Evolutionary conservation across 2,797 vertebrate genomes (phyloP).

Genomic region (Propithecus deckenii): DNA sequence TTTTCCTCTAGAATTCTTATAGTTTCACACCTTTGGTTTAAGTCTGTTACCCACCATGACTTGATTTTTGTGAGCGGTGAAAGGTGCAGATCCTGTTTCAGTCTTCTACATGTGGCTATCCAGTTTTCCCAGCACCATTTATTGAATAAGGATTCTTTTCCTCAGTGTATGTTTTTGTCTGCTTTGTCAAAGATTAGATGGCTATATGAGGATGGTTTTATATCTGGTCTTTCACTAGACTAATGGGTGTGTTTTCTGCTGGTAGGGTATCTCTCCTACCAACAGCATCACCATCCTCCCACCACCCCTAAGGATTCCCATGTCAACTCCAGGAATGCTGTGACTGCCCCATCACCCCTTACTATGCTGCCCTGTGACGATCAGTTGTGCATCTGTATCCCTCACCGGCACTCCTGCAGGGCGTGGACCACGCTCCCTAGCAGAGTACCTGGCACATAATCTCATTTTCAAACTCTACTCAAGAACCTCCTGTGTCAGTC

Average conservation of each 20-base stretch:
- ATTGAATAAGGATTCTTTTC: too few relatives aligned
- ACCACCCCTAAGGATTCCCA: neutral
- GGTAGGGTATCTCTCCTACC: neutral
- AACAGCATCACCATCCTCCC: neutral
- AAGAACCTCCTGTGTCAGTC: neutral
- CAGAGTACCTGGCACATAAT: neutral
- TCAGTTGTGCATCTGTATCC: neutral
- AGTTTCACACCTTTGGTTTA: too few relatives aligned
- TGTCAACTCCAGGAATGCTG: neutral
- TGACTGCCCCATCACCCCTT: rapidly evolving
- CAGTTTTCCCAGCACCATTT: too few relatives aligned
- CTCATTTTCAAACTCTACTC: neutral
- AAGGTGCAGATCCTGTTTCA: too few relatives aligned
- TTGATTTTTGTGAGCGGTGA: too few relatives aligned
- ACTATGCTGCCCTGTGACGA: rapidly evolving
- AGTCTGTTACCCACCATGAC: too few relatives aligned
- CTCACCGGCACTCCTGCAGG: neutral
- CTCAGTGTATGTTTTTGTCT: too few relatives aligned
- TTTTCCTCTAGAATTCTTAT: too few relatives aligned
- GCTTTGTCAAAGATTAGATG: too few relatives aligned
- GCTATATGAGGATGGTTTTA: too few relatives aligned
- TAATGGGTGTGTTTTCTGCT: neutral
- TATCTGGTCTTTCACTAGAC: neutral
- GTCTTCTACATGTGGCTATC: too few relatives aligned
- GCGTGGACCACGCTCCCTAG: neutral